Base-by-base conservation (phyloP, 2,888 invertebrate genomes). In the Notodonta ziczac region DNA sequence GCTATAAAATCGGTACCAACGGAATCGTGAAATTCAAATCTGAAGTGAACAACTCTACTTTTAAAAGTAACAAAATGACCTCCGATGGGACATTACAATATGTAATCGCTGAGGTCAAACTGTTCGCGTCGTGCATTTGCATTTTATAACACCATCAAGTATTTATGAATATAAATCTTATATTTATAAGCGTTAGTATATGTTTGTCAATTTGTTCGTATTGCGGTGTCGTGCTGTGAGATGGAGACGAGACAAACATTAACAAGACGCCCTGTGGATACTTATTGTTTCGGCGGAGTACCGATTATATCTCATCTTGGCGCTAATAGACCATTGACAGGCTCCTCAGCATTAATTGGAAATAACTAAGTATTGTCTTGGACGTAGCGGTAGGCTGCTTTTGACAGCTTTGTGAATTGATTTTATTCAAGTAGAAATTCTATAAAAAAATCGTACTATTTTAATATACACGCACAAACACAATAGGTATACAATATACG, bases 191-290 rank as follows among this genome's bases (percentile, higher is more conserved):
- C 76, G 75, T 80, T 80, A 85, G 66, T 61, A 74, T 85, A 85
- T 85, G 84, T 88, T 85, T 81, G 81, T 84, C 88, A 88, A 88
- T 88, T 86, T 88, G 85, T 87, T 81, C 73, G 72, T 72, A 69
- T 78, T 78, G 66, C 71, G 80, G 75, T 74, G 63, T 76, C 90
- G 86, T 83, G 86, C 87, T 84, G 91, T 56, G 90, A 72, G 76
- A 77, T 77, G 77, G 78, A 76, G 83, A 83, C 85, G 81, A 82
- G 86, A 87, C 86, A 90, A 89, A 88, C 88, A 90, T 89, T 86
- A 87, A 88, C 86, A 83, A 64, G 87, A 79, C 85, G 65, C 86
- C 91, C 89, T 76, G 80, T 70, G 73, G 87, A 81, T 85, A 83
- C 84, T 86, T 90, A 90, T 90, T 90, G 91, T 89, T 83, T 89